Percentiles rank a stretch among this genome's conserved stretches.
Conservation (phyloP, 2,888 invertebrate species). For the Metellina segmentata region DNA sequence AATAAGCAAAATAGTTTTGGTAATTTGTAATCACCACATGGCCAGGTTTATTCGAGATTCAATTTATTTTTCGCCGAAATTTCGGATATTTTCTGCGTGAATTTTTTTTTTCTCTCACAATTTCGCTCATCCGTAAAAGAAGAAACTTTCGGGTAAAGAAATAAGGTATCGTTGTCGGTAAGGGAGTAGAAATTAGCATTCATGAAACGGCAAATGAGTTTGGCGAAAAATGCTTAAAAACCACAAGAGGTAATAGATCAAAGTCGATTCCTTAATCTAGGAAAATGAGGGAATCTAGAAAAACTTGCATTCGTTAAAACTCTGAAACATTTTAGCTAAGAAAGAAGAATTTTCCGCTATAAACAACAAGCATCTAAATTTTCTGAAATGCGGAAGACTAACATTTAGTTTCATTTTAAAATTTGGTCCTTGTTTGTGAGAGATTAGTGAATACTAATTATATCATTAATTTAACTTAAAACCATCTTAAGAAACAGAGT, state of each 20-base stretch:
- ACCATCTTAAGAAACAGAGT: neutral
- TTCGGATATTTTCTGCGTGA: neutral
- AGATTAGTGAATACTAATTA: neutral
- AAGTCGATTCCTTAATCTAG: neutral
- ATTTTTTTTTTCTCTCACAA: neutral
- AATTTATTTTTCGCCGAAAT: neutral
- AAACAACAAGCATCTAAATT: neutral
- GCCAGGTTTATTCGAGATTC: neutral
- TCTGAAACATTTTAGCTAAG: neutral
- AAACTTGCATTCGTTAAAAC: neutral
- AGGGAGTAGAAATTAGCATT: neutral
- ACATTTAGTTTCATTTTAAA: neutral
- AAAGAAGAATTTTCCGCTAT: neutral
- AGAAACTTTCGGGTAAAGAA: neutral
- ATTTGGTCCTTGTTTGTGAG: neutral
- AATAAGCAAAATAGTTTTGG: constrained; percentile 13
- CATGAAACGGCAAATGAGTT: neutral
- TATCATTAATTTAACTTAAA: neutral
- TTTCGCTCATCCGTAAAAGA: neutral
- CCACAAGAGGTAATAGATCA: neutral
- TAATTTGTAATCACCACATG: constrained; percentile 30
- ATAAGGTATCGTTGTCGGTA: neutral
- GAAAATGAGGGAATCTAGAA: neutral
- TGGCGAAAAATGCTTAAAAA: neutral
- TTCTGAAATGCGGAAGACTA: neutral